Evolutionary conservation across 1,140 invertebrate species (phyloP), one percentile per base, ranked within the genome.

Genomic region (Drosophila kurseongensis): DNA sequence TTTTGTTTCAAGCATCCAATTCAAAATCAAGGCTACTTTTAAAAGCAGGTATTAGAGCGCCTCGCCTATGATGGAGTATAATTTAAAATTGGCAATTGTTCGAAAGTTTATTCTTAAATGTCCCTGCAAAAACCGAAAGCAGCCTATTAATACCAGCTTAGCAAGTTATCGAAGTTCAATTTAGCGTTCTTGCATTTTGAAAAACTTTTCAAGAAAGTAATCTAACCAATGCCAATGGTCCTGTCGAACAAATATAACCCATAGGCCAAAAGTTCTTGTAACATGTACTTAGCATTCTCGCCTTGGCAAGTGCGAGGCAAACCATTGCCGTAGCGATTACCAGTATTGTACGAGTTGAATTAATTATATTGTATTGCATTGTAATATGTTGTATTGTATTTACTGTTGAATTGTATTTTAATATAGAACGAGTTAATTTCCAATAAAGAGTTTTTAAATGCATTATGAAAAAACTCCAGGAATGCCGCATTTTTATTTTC

Each of bases 381-480:
- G 74, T 73, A 83, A 84, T 89, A 77, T 88, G 75, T 89, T 88
- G 72, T 89, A 73, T 90, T 88, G 80, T 91, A 91, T 91, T 91
- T 79, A 91, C 76, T 89, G 88, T 91, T 91, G 89, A 79, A 84
- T 80, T 90, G 81, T 86, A 86, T 88, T 90, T 89, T 78, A 83
- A 83, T 83, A 90, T 89, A 89, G 84, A 89, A 80, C 44, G 66
- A 74, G 84, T 89, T 89, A 67, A 86, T 84, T 88, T 88, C 66
- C 65, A 83, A 88, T 88, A 88, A 86, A 88, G 54, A 79, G 84
- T 79, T 88, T 88, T 88, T 76, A 83, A 88, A 79, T 72, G 71
- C 65, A 86, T 78, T 71, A 78, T 62, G 65, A 78, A 68, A 77
- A 42, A 45, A 18, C 10, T 12, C 13, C 4, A 14, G 13, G 4